Conservation (phyloP, 2,888 invertebrate species). For the Palloptera scutellata region DNA sequence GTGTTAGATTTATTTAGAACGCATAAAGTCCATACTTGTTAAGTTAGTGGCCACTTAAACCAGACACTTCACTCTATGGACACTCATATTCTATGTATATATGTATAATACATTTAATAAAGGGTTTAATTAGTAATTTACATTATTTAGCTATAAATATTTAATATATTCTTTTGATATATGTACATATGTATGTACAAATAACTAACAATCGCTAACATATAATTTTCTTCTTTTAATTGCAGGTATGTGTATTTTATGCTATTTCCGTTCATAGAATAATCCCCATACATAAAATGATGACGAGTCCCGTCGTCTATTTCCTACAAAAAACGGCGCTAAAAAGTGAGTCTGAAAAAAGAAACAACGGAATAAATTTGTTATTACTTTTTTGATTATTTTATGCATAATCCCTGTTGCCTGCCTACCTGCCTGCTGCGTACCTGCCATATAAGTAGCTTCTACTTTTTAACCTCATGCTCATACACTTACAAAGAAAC, state of each 20-base stretch:
- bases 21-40: no score
- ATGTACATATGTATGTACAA: background rate
- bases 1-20: no score
- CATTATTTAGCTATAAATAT: background rate
- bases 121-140: no score
- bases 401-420: background rate
- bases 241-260: constrained; percentile 34
- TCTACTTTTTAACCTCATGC: background rate
- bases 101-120: no score
- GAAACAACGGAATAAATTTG: no score
- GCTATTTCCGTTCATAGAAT: constrained; percentile 6
- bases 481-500: background rate
- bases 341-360: constrained; percentile 16
- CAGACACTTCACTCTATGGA: no score
- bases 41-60: no score
- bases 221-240: constrained; percentile 34
- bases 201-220: constrained; percentile 22
- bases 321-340: constrained; percentile 22
- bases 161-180: background rate
- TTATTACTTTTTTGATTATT: constrained; percentile 11
- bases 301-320: background rate
- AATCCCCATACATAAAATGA: constrained; percentile 12
- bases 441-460: background rate
- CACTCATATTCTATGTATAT: no score
- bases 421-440: no score